Base-by-base conservation (phyloP, 2,113 vertebrate genomes). In the Dascyllus trimaculatus region DNA sequence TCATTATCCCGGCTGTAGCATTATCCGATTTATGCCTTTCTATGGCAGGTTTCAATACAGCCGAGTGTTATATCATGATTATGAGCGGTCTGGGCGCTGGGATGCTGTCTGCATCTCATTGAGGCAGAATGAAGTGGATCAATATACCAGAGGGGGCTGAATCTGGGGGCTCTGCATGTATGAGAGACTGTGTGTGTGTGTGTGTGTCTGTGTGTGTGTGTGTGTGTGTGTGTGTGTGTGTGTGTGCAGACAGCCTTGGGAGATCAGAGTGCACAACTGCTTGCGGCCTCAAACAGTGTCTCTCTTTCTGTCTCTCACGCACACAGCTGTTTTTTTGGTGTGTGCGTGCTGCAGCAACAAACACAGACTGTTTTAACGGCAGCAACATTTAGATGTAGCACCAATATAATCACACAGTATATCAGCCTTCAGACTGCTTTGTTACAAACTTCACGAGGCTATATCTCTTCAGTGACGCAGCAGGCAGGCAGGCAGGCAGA, bases 41-140 rank as follows among this genome's bases (percentile, higher is more conserved):
- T 88, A 77, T 85, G 75, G 84, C 88, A 75, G 83, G 79, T 87
- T 88, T 88, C 84, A 82, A 88, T 86, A 79, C 74, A 72, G 75
- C 68, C 25, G n/a, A 57, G 87, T 79, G 90, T 90, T 93, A 89
- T 83, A 91, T 93, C 85, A 91, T 92, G 91, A 94, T 94, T 93
- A 93, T 90, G 92, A 87, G 86, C 78, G 59, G 81, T 60, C 85
- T 65, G 83, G 86, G 71, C 54, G 56, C 87, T 38, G 80, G 82
- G 85, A 85, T 80, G 86, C 89, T 87, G 91, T 93, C 92, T 92
- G 91, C 89, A 92, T 94, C 93, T 93, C 93, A 93, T 94, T 93
- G 80, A 74, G 57, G 51, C 72, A 85, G 84, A 90, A 93, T 90
- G 82, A 92, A 92, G 84, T 86, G 88, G 92, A 93, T 95, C 94